A percentile compares a stretch with the other conserved stretches of the same genome.
Evolutionary conservation across 2,113 vertebrate genomes (phyloP).

Genomic region (Melierax canorus): DNA sequence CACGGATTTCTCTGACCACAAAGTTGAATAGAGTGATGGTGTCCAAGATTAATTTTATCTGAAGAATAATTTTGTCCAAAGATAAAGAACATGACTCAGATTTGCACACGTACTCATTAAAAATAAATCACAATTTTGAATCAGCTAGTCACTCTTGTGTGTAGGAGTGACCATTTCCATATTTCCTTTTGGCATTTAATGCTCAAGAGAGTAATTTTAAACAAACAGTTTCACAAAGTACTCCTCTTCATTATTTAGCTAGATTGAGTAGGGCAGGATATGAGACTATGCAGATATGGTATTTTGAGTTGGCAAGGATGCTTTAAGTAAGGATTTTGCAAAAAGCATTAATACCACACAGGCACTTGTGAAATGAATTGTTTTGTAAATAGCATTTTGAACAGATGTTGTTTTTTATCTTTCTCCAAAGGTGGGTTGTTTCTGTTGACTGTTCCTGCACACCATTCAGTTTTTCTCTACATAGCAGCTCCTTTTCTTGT

Average conservation of each 20-base stretch:
- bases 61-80: background rate
- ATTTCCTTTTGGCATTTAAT: constrained; percentile 38
- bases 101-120: background rate
- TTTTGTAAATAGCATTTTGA: background rate
- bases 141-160: background rate
- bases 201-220: background rate
- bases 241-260: background rate
- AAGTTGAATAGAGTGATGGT: background rate
- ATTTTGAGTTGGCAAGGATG: background rate
- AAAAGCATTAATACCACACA: background rate
- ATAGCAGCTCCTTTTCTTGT: background rate
- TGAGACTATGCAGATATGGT: background rate
- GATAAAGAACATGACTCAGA: background rate
- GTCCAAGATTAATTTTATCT: background rate
- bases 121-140: background rate
- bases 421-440: background rate
- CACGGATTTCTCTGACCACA: background rate
- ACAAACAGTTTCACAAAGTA: background rate
- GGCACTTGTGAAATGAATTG: background rate
- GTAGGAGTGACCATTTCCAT: constrained; percentile 36
- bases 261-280: background rate
- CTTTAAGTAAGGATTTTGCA: background rate
- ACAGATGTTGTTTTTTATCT: background rate
- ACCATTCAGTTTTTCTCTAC: background rate
- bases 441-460: background rate